Percentiles rank a stretch among this genome's conserved stretches.
Conservation (phyloP, 2,113 vertebrate genomes). For the Copsychus sechellarum region DNA sequence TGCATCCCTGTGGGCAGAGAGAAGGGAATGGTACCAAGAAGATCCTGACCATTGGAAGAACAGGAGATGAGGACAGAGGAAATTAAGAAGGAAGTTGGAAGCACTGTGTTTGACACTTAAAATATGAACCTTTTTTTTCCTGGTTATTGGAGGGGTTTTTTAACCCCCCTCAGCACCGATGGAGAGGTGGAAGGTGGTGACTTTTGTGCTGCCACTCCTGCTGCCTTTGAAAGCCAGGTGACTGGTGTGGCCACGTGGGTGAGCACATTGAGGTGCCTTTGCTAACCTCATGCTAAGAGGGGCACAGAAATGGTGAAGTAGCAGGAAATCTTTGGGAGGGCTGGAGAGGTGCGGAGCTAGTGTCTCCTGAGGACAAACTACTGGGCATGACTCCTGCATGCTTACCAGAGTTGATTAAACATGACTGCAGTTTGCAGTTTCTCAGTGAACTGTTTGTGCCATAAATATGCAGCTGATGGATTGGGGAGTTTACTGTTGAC, state of each 20-base stretch:
- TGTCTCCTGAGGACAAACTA: neutral
- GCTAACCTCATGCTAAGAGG: accelerated
- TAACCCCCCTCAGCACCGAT: accelerated
- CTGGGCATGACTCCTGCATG: neutral
- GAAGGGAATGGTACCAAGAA: neutral
- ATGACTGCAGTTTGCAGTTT: neutral
- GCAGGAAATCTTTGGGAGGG: neutral
- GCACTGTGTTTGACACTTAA: neutral
- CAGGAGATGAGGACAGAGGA: neutral
- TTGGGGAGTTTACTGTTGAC: neutral
- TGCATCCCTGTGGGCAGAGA: neutral
- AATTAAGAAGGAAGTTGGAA: neutral
- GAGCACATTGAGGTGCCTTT: neutral
- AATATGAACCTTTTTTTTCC: neutral
- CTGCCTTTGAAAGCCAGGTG: neutral
- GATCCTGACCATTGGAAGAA: neutral
- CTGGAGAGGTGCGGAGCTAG: neutral
- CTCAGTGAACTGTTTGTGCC: neutral
- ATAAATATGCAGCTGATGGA: accelerated
- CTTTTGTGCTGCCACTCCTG: neutral
- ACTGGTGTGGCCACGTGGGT: accelerated
- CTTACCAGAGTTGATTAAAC: neutral
- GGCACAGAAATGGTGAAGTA: neutral
- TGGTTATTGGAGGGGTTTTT: neutral
- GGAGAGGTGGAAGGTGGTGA: neutral